Conservation (phyloP, 2,888 invertebrate species). For the Byasa hedistus region DNA sequence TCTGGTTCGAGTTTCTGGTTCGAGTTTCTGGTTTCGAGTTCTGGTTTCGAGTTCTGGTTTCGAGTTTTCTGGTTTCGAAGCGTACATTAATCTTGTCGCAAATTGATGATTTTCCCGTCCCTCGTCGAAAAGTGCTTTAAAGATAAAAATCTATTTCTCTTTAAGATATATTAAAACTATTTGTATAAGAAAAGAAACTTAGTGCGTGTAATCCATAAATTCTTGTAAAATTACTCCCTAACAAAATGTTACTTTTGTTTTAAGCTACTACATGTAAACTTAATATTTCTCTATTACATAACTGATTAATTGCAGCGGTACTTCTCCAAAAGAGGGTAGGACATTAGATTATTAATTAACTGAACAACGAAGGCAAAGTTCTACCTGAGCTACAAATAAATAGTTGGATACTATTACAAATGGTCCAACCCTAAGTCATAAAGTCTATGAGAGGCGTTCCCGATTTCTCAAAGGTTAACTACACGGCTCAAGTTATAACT, state of each 20-base stretch:
- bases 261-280: too few relatives aligned
- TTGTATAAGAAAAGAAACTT: too few relatives aligned
- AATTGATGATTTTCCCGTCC: constrained; percentile 25
- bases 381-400: constrained; percentile 14
- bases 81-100: constrained; percentile 24
- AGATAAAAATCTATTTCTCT: too few relatives aligned
- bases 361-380: constrained; percentile 3
- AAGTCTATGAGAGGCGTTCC: constrained; percentile 4
- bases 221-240: too few relatives aligned
- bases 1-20: too few relatives aligned
- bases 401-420: constrained; percentile 11
- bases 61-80: constrained; percentile 21
- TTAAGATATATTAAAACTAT: too few relatives aligned
- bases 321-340: neutral
- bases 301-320: neutral
- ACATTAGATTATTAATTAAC: constrained; percentile 11
- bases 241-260: too few relatives aligned
- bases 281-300: too few relatives aligned
- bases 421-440: constrained; percentile 12
- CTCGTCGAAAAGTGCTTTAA: neutral
- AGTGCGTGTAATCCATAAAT: too few relatives aligned
- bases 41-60: too few relatives aligned
- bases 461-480: constrained; percentile 15
- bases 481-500: constrained; percentile 4
- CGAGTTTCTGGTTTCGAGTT: too few relatives aligned